Evolutionary conservation across 2,888 invertebrate genomes (phyloP), one percentile per base, ranked within the genome.

Genomic region (Parnassius smintheus): DNA sequence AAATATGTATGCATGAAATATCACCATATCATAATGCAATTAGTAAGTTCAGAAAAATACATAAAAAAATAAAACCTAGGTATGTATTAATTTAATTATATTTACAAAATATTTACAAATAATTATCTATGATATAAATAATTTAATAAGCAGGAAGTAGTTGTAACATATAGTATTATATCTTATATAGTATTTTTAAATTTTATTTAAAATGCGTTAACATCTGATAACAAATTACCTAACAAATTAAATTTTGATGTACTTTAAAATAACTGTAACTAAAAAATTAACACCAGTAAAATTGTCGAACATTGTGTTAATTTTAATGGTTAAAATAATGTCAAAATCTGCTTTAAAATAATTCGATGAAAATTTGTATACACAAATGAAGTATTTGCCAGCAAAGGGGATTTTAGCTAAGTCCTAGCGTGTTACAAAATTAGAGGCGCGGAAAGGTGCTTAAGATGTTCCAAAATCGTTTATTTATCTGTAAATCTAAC

Each of bases 31-130:
- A 35, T 35, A 35, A 35, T 35, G 7, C 35, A 56, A 41, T 18
- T 18, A 49, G 49, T 49, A 35, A 35, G 44, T 59, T 11, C 12
- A 58, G 46, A 55, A 48, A 59, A n/a, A 10, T 46, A 53, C 48
- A 18, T 13, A 49, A 49, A 59, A 49, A 55, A 55, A 56, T 56
- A 52, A 52, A 48, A 59, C n/a, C 25, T 9, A 42, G 35, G 52
- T 51, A 56, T 48, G 46, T 62, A 46, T 45, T 44, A 54, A 51
- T 59, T 52, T 46, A 58, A 42, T 52, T 41, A 51, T 64, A 64
- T 64, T 59, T 64, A 64, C 63, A 64, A 52, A 44, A 59, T 59
- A 64, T 64, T 64, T 64, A 64, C 63, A 62, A 51, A 45, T 44
- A 51, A 18, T 50, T 55, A 51, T 51, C 51, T 59, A 63, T 46